Evolutionary conservation across 2,113 vertebrate genomes (phyloP), one percentile per base, ranked within the genome.

Genomic region (Toxotes chatareus): DNA sequence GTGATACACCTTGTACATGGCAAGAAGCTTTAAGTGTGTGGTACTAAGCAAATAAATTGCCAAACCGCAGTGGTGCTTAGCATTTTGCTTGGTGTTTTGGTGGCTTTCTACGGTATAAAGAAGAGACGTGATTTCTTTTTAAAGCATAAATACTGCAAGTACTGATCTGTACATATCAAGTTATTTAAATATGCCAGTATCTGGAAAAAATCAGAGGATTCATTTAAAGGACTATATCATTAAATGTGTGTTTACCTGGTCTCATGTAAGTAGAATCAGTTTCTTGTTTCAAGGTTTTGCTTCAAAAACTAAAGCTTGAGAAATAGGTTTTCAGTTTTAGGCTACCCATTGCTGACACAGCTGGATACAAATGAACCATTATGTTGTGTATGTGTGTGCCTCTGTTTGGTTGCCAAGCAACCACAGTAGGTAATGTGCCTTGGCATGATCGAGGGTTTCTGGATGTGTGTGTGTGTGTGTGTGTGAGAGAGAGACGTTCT

Each of bases 321-420:
- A 56, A 84, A 74, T 56, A 17, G 49, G 77, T 74, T 83, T 36
- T 82, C 21, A 59, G 68, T 79, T 84, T 76, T 77, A 27, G 75
- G 66, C 70, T 65, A 21, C 51, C 60, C 81, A 5, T 64, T 86
- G 90, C 88, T 91, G 85, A 89, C 90, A 83, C 89, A 92, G 89
- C 90, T 90, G 91, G 91, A 90, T 87, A 84, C 80, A 88, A 90
- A 87, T 83, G 1, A 88, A 67, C 87, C 83, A 86, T 89, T 88
- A 86, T 89, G 76, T 69, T 74, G 80, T 82, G 71, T 56, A 10
- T 80, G 70, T 86, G 85, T 38, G 63, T 73, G 60, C 55, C 75
- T 82, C 13, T 5, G 27, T 82, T 67, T 66, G 81, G 92, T 93
- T 92, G 84, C 91, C 69, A 64, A 55, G 92, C 90, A 89, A 92